Evolutionary conservation across 2,797 vertebrate species (phyloP).

Genomic region (Fratercula arctica): DNA sequence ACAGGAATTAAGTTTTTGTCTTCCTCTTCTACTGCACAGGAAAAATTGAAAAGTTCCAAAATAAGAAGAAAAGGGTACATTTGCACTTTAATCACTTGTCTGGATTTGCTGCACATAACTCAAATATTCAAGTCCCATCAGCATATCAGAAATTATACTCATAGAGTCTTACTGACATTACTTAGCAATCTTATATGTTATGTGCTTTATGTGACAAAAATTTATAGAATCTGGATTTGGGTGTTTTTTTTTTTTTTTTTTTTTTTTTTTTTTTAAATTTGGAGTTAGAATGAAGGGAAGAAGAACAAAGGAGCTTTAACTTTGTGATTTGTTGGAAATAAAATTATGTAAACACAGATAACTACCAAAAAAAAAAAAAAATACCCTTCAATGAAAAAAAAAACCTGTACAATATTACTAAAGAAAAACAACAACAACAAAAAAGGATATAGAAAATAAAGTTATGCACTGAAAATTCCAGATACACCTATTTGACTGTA

Average conservation of each 20-base stretch:
- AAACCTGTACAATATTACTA: neutral
- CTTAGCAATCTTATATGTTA: neutral
- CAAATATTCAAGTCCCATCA: neutral
- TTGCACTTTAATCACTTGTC: conserved; percentile 53
- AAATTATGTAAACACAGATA: neutral
- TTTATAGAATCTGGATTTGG: neutral
- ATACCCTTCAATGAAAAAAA: neutral
- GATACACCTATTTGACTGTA: neutral
- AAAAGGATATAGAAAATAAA: neutral
- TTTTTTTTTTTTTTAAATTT: neutral
- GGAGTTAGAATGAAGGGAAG: neutral
- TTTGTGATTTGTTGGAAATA: neutral
- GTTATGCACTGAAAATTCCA: neutral
- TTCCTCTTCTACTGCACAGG: neutral
- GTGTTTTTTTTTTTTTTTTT: neutral
- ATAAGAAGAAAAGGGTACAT: conserved; percentile 53
- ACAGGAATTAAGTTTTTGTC: neutral
- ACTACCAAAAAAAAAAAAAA: neutral
- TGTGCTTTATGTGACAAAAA: neutral
- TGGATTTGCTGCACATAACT: conserved; percentile 36
- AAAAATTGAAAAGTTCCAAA: neutral
- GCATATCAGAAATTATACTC: neutral
- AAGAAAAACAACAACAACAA: neutral
- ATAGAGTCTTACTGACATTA: neutral
- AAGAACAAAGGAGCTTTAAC: neutral